Conservation (phyloP, 2,113 vertebrate genomes). For the Pseudorhombus dupliciocellatus region DNA sequence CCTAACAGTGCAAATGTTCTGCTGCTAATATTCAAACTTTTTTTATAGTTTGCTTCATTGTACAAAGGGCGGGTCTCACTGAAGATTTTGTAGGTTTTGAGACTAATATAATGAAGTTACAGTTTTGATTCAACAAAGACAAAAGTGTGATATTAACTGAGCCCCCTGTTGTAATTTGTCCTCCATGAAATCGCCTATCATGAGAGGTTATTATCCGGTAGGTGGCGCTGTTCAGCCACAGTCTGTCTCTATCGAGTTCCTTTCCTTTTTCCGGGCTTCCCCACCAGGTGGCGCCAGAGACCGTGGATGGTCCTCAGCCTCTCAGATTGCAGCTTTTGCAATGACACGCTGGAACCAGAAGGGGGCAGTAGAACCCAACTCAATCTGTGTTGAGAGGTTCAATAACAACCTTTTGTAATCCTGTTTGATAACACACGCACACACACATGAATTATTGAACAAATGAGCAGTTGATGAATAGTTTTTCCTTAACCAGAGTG, state of each 20-base stretch:
- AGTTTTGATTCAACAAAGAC: too few species aligned
- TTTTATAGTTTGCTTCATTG: too few species aligned
- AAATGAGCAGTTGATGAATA: slow-evolving; percentile 57
- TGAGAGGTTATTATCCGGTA: background rate
- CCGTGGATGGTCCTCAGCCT: background rate
- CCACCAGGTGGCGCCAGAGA: slow-evolving; percentile 67
- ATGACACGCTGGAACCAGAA: slow-evolving; percentile 12
- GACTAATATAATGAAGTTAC: too few species aligned
- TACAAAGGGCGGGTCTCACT: too few species aligned
- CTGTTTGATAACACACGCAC: slow-evolving; percentile 35
- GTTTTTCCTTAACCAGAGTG: slow-evolving; percentile 10
- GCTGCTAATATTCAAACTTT: too few species aligned
- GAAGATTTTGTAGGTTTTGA: too few species aligned
- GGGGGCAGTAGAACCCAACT: slow-evolving; percentile 67
- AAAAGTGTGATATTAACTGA: too few species aligned
- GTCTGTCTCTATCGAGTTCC: too few species aligned
- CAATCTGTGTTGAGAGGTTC: background rate
- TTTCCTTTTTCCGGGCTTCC: background rate
- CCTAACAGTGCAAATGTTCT: too few species aligned
- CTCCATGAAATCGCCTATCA: too few species aligned
- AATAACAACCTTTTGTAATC: slow-evolving; percentile 33
- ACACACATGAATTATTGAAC: slow-evolving; percentile 50
- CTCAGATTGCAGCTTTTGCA: background rate
- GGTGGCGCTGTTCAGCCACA: background rate
- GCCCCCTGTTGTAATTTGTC: too few species aligned